Base-by-base conservation (phyloP, 2,797 vertebrate genomes). In the Eremophila alpestris region DNA sequence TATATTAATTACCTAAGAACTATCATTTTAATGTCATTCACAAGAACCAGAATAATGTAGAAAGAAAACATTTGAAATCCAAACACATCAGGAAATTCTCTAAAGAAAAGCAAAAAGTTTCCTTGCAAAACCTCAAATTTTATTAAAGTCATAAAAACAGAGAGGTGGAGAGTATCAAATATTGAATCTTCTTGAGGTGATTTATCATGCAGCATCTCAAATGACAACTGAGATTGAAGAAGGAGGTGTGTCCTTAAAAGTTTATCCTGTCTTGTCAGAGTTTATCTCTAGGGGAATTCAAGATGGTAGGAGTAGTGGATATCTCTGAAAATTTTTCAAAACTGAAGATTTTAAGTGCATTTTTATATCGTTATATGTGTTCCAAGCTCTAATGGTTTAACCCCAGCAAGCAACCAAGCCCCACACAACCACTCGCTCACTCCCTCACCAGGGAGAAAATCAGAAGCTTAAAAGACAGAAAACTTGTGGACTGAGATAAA, bases 131-230 rank as follows among this genome's bases (percentile, higher is more conserved):
- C 7, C 45, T 77, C 6, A 0, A 34, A 59, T 82, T 89, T 89
- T 92, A 63, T 63, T 80, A 41, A 68, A 91, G 34, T 16, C 22
- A 68, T 54, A 84, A 73, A 93, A 88, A 54, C 11, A 81, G 41
- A 88, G 16, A 77, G 9, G 9, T 41, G 11, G n/a, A 46, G 0
- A 5, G 41, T 22, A 62, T 52, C 36, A 69, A 79, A 83, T 77
- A 75, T 13, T 52, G 7, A 26, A 68, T 64, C 54, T 85, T 80
- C 59, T 75, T 10, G 1, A 41, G 26, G 38, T 58, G 52, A 73
- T 90, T 92, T 80, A 85, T 87, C 71, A 84, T 22, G 21, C 22
- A 84, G 48, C 23, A 51, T 67, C 89, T 89, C 46, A 69, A 95
- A 80, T 40, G 62, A 67, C 22, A 76, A 73, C 16, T 49, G 22